phyloP scores from a whole-genome alignment of 1,140 invertebrate species.

The Scaptomyza graminum region DNA sequence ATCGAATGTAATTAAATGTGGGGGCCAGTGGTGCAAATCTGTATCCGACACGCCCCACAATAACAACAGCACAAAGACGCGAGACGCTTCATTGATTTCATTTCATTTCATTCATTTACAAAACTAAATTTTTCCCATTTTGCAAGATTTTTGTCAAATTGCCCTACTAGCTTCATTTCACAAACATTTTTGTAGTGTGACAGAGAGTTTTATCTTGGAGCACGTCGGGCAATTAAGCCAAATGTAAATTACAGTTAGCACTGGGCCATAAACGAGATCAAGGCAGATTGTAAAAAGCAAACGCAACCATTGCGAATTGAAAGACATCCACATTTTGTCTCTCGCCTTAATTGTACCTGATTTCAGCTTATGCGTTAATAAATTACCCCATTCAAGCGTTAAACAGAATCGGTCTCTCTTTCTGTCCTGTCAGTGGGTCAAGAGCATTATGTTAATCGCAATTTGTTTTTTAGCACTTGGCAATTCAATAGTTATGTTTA shows the following conservation, averaged over 20 bases:
- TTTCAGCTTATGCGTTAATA: slow-evolving; percentile 37
- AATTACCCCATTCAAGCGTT: slow-evolving; percentile 43
- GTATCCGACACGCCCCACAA: slow-evolving; percentile 34
- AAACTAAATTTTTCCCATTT: slow-evolving; percentile 39
- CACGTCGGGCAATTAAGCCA: slow-evolving; percentile 59
- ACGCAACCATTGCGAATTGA: slow-evolving; percentile 14
- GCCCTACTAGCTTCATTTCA: slow-evolving; percentile 28
- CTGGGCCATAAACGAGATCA: slow-evolving; percentile 56
- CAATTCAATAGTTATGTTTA: slow-evolving; percentile 55
- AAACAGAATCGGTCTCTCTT: slow-evolving; percentile 22
- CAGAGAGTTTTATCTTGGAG: slow-evolving; percentile 33
- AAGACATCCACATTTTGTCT: slow-evolving; percentile 13
- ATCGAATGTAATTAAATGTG: slow-evolving; percentile 72
- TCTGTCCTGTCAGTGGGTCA: slow-evolving; percentile 74
- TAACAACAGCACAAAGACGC: slow-evolving; percentile 5
- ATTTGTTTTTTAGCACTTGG: slow-evolving; percentile 17
- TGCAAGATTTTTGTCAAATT: slow-evolving; percentile 57
- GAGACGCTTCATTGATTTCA: slow-evolving; percentile 55
- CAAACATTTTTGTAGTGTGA: slow-evolving; percentile 4
- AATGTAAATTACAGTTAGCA: slow-evolving; percentile 61
- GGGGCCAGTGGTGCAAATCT: slow-evolving; percentile 68
- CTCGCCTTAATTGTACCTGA: slow-evolving; percentile 1
- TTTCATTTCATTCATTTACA: slow-evolving; percentile 48
- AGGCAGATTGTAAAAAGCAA: slow-evolving; percentile 39
- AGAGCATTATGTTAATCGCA: slow-evolving; percentile 46